Evolutionary conservation across 2,888 invertebrate species (phyloP), one percentile per base, ranked within the genome.

Genomic region (Ormyrus labotus): DNA sequence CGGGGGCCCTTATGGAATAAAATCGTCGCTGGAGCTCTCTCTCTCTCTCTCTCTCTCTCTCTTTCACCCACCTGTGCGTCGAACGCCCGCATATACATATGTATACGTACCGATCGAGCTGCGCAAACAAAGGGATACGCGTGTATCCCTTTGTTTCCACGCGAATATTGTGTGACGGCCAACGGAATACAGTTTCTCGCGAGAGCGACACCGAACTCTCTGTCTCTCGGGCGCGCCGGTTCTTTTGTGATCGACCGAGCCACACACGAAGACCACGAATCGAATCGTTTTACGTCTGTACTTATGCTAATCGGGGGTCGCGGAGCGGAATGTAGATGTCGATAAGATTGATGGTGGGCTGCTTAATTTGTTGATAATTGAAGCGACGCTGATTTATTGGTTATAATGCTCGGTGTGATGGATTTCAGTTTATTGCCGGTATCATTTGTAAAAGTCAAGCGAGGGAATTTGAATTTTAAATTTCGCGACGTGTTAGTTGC

Each of bases 151-250:
- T 58, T 67, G 50, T 64, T 74, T 77, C 65, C 19, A 83, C 64
- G 80, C 34, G 83, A 88, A 87, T 88, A 88, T 88, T 87, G 85
- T 86, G 87, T 88, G 85, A 88, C 87, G 84, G 83, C 84, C 67
- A 84, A 84, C 81, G 84, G 87, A 86, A 86, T 88, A 85, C 80
- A 83, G 85, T 87, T 86, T 87, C 85, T 84, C 71, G 51, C 67
- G 81, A 72, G 34, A 34, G 81, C 73, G 84, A 85, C 81, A 83
- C 79, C 82, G 82, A 82, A 83, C 79, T 81, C 45, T n/a, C 34
- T 68, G 53, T 78, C 53, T 72, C 19, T 50, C 71, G 4, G n/a
- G 6, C 45, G 61, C 48, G 53, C 61, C 53, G 63, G 34, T 10
- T 11, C 57, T 55, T n/a, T 68, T 50, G 55, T 9, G 19, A 71